Base-by-base conservation (phyloP, 1,140 invertebrate species). In the Rhizoglyphus robini region DNA sequence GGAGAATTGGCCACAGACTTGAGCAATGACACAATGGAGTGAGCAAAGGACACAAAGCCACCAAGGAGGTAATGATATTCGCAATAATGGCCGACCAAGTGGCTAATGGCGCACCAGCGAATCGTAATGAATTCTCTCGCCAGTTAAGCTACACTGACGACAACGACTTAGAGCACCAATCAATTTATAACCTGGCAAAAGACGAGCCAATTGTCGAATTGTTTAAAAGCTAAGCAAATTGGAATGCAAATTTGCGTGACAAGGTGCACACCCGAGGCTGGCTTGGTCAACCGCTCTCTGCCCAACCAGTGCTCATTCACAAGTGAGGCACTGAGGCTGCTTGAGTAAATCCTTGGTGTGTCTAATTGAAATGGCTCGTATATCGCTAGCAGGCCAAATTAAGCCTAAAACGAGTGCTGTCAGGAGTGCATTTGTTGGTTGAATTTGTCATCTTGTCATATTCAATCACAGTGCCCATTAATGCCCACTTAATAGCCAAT, bases 161-260 rank as follows among this genome's bases (percentile, higher is more conserved):
- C 31, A 32, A 23, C 51, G 51, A 54, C 51, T 54, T 54, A 54
- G 8, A 11, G 23, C 51, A 32, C 8, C 51, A 54, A 54, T 54
- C 51, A 54, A 54, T 54, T 54, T 54, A 54, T 54, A 54, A 27
- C 23, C 23, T 46, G 20, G 8, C 51, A 23, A 54, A 54, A 54
- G 8, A 54, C 15, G 23, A 32, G 51, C n/a, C n/a, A 54, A 54
- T 54, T 32, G 51, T 54, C 51, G 51, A 54, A 54, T 54, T 54
- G 51, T 54, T 54, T 27, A 54, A 60, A 60, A 60, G 29, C 29
- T 27, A 29, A 20, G n/a, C 58, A 29, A 60, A 60, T 60, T 60
- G 58, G 58, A 60, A 60, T 60, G 58, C 58, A 60, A 60, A 60
- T 60, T 60, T 60, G 58, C 58, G 58, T 60, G 58, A 60, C 58